Evolutionary conservation across 2,797 vertebrate species (phyloP).

Genomic region (Melopsittacus undulatus): DNA sequence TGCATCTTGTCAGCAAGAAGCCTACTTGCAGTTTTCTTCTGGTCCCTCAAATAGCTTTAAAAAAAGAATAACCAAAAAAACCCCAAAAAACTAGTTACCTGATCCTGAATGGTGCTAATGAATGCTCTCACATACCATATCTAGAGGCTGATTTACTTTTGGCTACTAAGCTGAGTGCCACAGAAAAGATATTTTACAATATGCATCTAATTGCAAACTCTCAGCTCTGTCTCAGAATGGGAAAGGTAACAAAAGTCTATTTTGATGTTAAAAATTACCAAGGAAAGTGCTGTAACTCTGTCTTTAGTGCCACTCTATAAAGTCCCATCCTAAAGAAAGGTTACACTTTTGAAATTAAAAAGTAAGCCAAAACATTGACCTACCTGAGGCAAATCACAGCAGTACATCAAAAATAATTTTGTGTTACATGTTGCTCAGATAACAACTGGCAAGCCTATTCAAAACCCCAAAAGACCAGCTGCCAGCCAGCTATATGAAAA

Average conservation of each 20-base stretch:
- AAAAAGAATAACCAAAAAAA: neutral
- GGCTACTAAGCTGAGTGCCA: neutral
- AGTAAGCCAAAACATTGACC: neutral
- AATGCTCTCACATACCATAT: neutral
- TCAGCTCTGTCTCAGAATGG: neutral
- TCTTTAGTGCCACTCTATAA: neutral
- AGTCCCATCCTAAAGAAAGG: neutral
- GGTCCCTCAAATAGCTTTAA: neutral
- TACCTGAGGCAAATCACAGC: neutral
- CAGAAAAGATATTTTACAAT: neutral
- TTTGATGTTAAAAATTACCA: neutral
- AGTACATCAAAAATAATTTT: neutral
- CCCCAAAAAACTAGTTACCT: neutral
- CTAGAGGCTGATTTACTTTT: neutral
- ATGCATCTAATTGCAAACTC: neutral
- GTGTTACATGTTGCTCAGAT: neutral
- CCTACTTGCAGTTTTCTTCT: constrained; percentile 45
- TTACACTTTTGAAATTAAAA: neutral
- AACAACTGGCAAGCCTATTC: neutral
- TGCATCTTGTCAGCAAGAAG: constrained; percentile 48
- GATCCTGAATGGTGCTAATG: constrained; percentile 11
- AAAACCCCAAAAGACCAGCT: neutral
- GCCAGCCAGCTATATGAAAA: neutral
- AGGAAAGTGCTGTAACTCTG: neutral
- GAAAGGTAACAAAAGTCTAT: neutral